These are phyloP conservation scores for Caenorhabditis sinica DNA, from an alignment of 2,888 invertebrate species.

Conservation along the genomic window DNA sequence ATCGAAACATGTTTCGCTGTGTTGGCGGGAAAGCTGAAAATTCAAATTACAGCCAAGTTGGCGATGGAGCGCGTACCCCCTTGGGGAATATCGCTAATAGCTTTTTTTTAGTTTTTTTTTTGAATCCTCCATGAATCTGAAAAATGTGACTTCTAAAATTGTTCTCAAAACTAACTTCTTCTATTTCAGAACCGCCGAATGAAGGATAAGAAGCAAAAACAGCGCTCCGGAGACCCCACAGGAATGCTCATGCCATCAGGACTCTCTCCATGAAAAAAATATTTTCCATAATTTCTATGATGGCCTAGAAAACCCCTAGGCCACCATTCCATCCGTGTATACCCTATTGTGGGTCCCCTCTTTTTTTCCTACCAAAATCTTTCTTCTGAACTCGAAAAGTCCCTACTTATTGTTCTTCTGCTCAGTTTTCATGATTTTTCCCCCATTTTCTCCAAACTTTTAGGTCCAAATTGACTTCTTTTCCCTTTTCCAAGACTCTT, in stretches of 20 bases:
- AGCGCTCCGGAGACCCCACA: slow-evolving; percentile 66
- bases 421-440: no score
- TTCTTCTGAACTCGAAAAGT: background rate
- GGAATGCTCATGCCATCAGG: slow-evolving; percentile 63
- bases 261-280: background rate
- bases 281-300: background rate
- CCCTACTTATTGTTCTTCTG: no score
- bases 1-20: no score
- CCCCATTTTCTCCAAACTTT: background rate
- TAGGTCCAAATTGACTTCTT: slow-evolving; percentile 38
- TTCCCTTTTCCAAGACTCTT: background rate
- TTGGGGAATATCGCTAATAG: no score
- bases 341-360: slow-evolving; percentile 4
- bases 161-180: background rate
- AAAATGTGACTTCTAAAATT: background rate
- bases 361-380: background rate
- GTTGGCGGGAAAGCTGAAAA: no score
- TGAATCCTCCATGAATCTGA: background rate
- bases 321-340: background rate
- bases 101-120: no score
- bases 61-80: no score
- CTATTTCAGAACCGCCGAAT: slow-evolving; percentile 79
- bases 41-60: no score
- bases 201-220: slow-evolving; percentile 82
- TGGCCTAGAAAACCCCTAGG: slow-evolving; percentile 6